phyloP scores from a whole-genome alignment of 1,140 invertebrate genomes.

The Drosophila simulans region DNA sequence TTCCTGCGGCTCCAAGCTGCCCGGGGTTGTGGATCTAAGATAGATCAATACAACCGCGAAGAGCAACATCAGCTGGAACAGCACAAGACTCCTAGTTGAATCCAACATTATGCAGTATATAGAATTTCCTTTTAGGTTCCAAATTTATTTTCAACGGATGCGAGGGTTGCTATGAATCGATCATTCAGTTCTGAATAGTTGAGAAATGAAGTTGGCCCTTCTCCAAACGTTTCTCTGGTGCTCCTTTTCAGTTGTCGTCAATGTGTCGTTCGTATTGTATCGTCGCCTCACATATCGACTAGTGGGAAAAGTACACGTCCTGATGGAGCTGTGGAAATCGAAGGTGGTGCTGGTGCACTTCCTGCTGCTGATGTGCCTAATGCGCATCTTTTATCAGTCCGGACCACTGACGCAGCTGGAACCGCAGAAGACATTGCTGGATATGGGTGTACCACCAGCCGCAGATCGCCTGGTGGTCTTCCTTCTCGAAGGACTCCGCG shows the following conservation, averaged over 20 bases:
- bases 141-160: background rate
- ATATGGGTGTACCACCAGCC: constrained; percentile 85
- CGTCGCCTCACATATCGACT: constrained; percentile 16
- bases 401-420: constrained; percentile 86
- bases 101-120: constrained; percentile 20
- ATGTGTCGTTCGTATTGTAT: constrained; percentile 17
- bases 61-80: constrained; percentile 86
- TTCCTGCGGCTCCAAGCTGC: constrained; percentile 84
- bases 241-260: constrained; percentile 8
- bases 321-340: constrained; percentile 70
- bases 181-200: background rate
- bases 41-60: constrained; percentile 87
- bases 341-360: constrained; percentile 84
- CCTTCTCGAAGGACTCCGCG: constrained; percentile 95
- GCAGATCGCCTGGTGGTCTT: constrained; percentile 92
- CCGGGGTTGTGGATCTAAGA: constrained; percentile 87
- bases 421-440: constrained; percentile 84
- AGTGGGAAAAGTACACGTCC: background rate
- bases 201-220: constrained; percentile 19
- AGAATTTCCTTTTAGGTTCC: background rate
- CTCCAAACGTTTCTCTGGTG: constrained; percentile 11
- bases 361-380: constrained; percentile 86
- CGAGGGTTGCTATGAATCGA: too few species aligned
- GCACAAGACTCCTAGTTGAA: constrained; percentile 7
- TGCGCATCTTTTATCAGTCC: constrained; percentile 88